Conservation (phyloP, 2,113 vertebrate genomes). For the Leptodactylus fuscus region DNA sequence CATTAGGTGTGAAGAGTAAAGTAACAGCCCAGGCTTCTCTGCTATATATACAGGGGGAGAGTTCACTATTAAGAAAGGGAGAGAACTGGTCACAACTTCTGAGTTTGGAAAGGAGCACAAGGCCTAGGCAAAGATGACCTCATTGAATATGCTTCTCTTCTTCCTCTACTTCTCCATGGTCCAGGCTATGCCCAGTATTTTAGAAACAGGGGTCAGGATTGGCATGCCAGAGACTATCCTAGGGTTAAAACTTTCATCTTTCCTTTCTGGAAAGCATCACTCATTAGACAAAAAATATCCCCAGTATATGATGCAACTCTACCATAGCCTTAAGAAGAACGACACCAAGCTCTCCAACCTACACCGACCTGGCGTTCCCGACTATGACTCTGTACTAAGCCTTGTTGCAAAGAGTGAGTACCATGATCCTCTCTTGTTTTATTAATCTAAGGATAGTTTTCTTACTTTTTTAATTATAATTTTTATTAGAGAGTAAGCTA, state of each 20-base stretch:
- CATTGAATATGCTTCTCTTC: neutral
- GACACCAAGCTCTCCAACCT: constrained; percentile 49
- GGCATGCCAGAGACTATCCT: neutral
- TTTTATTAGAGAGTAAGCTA: no score
- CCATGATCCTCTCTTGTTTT: neutral
- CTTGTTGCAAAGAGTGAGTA: constrained; percentile 81
- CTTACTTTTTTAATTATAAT: neutral
- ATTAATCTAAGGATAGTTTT: neutral
- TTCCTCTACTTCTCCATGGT: neutral
- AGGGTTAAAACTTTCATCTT: neutral
- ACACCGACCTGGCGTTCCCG: constrained; percentile 59
- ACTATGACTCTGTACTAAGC: constrained; percentile 78
- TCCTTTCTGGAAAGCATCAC: constrained; percentile 56
- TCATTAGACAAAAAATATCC: constrained; percentile 67
- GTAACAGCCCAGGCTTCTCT: constrained; percentile 22
- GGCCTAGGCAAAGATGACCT: constrained; percentile 39
- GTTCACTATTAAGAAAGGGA: neutral
- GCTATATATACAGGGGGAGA: constrained; percentile 40
- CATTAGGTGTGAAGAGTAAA: constrained; percentile 69
- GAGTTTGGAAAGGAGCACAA: constrained; percentile 31
- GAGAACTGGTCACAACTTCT: constrained; percentile 63
- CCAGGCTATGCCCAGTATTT: constrained; percentile 24
- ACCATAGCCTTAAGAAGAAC: constrained; percentile 70
- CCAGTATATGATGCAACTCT: constrained; percentile 86
- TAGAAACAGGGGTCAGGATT: neutral